Percentiles rank a stretch among this genome's conserved stretches.
phyloP scores from a whole-genome alignment of 1,140 invertebrate genomes.

The Meteorus sp. region DNA sequence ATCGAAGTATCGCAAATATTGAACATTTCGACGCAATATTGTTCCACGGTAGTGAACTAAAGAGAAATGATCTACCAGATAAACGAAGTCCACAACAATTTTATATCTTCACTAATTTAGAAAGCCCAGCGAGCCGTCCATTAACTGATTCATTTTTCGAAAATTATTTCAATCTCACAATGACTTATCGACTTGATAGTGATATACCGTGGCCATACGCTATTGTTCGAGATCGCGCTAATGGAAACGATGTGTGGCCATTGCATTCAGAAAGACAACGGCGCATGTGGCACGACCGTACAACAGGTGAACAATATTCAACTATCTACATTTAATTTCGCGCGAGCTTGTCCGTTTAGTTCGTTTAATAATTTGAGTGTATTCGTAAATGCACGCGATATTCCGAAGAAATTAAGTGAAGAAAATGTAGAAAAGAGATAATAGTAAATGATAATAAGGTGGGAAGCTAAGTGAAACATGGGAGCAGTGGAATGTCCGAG shows the following conservation, averaged over 20 bases:
- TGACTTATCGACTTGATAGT: slow-evolving; percentile 67
- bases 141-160: slow-evolving; percentile 32
- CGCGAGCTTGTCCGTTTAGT: too few relatives aligned
- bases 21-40: slow-evolving; percentile 40
- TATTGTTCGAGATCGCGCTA: slow-evolving; percentile 38
- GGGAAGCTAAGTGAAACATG: too few relatives aligned
- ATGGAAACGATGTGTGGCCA: slow-evolving; percentile 36
- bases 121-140: slow-evolving; percentile 39
- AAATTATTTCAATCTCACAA: slow-evolving; percentile 65
- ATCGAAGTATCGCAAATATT: slow-evolving; percentile 14
- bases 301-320: slow-evolving; percentile 40
- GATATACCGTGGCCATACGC: slow-evolving; percentile 64
- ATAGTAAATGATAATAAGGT: too few relatives aligned
- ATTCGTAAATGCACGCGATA: too few relatives aligned
- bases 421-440: too few relatives aligned
- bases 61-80: slow-evolving; percentile 26
- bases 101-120: slow-evolving; percentile 45
- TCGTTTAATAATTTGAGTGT: too few relatives aligned
- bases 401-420: too few relatives aligned
- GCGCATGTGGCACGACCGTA: too few relatives aligned
- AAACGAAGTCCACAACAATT: slow-evolving; percentile 28
- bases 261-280: slow-evolving; percentile 37
- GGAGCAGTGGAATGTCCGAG: too few relatives aligned
- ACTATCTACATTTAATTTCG: background rate
- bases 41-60: slow-evolving; percentile 39